Evolutionary conservation across 2,888 invertebrate species (phyloP).

Genomic region (Caradrina kadenii): DNA sequence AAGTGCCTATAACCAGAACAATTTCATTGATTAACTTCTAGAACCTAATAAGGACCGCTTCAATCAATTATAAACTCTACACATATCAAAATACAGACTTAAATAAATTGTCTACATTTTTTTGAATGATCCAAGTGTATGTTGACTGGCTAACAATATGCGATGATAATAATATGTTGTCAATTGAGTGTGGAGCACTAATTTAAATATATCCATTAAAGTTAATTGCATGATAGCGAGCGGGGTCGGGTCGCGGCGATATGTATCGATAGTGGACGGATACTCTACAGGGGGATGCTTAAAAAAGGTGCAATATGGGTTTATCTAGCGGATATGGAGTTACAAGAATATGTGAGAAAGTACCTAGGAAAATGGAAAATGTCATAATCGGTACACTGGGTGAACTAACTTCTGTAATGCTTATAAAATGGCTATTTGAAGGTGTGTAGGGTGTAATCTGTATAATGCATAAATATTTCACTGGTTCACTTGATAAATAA

Average conservation of each 20-base stretch:
- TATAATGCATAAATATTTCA: no score
- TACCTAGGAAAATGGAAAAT: no score
- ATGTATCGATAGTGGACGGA: slow-evolving; percentile 63
- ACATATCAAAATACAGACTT: not conserved
- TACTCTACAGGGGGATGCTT: slow-evolving; percentile 62
- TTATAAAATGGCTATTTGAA: no score
- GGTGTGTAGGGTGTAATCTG: no score
- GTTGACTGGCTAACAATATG: slow-evolving; percentile 53
- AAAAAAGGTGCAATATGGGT: not conserved
- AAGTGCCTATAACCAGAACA: slow-evolving; percentile 59
- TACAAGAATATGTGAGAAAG: no score
- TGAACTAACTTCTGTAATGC: no score
- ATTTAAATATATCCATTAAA: slow-evolving; percentile 89
- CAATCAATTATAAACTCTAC: slow-evolving; percentile 51
- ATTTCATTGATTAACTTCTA: slow-evolving; percentile 65
- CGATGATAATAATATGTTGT: slow-evolving; percentile 73
- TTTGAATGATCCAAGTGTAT: slow-evolving; percentile 40
- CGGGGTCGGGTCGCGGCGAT: slow-evolving; percentile 78
- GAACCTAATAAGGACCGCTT: slow-evolving; percentile 33
- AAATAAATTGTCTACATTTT: slow-evolving; percentile 25
- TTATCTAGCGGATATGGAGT: not conserved
- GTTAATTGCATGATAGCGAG: slow-evolving; percentile 86
- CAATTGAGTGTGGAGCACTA: slow-evolving; percentile 84
- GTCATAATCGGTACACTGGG: no score
- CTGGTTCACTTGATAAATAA: no score